Percentiles rank a stretch among this genome's conserved stretches.
These are phyloP conservation scores for Ptychodera flava DNA, from an alignment of 35 echinoderm and acorn worm species.

Conservation along the genomic window DNA sequence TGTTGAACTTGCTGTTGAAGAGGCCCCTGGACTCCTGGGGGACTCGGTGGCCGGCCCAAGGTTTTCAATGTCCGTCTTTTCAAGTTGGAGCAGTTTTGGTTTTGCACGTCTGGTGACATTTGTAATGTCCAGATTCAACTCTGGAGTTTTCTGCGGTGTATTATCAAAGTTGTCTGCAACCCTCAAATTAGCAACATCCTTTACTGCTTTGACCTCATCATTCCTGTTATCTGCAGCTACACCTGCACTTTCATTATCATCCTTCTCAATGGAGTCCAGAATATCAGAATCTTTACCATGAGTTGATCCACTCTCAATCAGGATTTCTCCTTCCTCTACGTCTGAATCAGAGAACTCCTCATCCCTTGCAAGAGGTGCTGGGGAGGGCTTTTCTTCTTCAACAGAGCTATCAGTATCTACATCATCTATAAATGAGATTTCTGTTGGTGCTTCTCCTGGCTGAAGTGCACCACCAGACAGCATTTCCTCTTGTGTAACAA, in stretches of 20 bases:
- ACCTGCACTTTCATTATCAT: too few species aligned
- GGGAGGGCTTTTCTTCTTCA: background rate
- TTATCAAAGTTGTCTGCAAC: background rate
- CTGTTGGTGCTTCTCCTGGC: background rate
- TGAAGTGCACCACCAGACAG: background rate
- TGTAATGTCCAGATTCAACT: background rate
- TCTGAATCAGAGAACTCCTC: background rate
- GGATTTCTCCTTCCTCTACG: too few species aligned
- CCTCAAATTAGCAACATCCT: too few species aligned
- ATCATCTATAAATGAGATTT: background rate
- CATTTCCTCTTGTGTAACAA: background rate
- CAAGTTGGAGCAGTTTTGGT: background rate
- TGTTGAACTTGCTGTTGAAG: background rate
- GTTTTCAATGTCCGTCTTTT: background rate
- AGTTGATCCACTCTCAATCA: too few species aligned
- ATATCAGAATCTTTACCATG: too few species aligned
- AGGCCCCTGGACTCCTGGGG: background rate
- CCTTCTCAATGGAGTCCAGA: too few species aligned
- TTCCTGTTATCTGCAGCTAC: too few species aligned
- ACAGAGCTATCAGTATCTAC: background rate
- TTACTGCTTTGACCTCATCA: too few species aligned
- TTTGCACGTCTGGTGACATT: background rate
- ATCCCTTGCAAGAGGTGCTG: background rate
- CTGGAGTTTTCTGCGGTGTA: background rate
- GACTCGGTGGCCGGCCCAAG: background rate